Evolutionary conservation across 2,888 invertebrate genomes (phyloP).

Genomic region (Clistopyga incitator): DNA sequence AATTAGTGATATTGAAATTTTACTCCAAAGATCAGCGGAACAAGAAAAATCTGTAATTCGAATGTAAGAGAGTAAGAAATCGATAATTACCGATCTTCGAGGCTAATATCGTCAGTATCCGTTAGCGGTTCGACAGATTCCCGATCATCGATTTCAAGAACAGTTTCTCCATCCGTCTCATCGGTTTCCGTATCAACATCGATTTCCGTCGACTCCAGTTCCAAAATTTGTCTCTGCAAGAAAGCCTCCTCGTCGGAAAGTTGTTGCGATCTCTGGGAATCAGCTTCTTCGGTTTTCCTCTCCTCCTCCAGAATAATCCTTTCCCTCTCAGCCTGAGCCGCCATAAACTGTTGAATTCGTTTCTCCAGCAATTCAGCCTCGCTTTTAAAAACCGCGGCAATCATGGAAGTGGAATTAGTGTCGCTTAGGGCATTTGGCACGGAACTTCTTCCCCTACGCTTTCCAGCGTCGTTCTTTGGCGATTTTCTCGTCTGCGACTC

Average conservation of each 20-base stretch:
- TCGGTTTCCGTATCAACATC: conserved; percentile 93
- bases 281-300: conserved; percentile 87
- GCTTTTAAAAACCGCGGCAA: conserved; percentile 82
- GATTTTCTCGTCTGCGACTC: conserved; percentile 70
- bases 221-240: conserved; percentile 90
- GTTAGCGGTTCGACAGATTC: conserved; percentile 73
- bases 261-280: conserved; percentile 88
- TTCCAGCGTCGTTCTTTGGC: conserved; percentile 67
- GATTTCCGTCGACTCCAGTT: conserved; percentile 90
- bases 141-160: conserved; percentile 84
- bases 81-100: conserved; percentile 79
- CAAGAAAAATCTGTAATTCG: background rate
- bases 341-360: conserved; percentile 83
- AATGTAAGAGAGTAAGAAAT: background rate
- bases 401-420: conserved; percentile 82
- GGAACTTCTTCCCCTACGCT: conserved; percentile 57
- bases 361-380: conserved; percentile 83
- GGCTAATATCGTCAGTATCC: conserved; percentile 78
- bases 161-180: conserved; percentile 90
- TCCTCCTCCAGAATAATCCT: conserved; percentile 83
- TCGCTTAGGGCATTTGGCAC: conserved; percentile 69
- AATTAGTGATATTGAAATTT: background rate
- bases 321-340: conserved; percentile 83
- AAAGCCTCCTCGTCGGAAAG: conserved; percentile 91
- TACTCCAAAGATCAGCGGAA: too few species aligned